Conservation (phyloP, 37 sponge, comb jelly and placozoan genomes). For the Eunapius fragilis region DNA sequence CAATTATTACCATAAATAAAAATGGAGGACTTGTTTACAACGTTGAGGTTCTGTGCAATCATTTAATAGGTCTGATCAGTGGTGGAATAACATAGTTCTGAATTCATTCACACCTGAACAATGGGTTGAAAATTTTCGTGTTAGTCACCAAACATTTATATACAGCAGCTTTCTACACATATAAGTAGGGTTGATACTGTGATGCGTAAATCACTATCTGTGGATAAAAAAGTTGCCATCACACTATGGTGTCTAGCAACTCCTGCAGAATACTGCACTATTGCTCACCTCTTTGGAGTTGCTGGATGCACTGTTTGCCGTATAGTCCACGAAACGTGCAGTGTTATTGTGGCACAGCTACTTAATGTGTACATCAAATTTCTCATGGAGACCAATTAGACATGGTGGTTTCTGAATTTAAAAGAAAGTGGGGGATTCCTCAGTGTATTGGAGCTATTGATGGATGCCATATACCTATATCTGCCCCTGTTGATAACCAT, state of each 20-base stretch:
- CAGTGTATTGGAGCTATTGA: constrained; percentile 50
- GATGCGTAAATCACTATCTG: neutral
- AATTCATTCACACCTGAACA: constrained; percentile 1
- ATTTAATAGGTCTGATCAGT: constrained; percentile 21
- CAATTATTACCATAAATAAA: too few species aligned
- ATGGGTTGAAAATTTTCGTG: constrained; percentile 45
- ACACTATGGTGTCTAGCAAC: constrained; percentile 36
- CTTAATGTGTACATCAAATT: constrained; percentile 14
- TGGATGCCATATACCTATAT: constrained; percentile 40
- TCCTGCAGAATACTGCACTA: constrained; percentile 23
- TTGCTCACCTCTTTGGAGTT: constrained; percentile 49
- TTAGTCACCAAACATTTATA: constrained; percentile 23
- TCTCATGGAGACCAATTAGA: constrained; percentile 1
- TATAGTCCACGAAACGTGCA: constrained; percentile 36
- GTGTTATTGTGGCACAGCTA: constrained; percentile 17
- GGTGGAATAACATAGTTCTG: constrained; percentile 38
- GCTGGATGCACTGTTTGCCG: constrained; percentile 29
- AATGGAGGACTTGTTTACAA: too few species aligned
- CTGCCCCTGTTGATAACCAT: constrained; percentile 23
- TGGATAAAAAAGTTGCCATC: constrained; percentile 31
- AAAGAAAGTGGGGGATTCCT: constrained; percentile 16
- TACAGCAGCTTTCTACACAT: constrained; percentile 12
- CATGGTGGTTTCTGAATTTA: neutral
- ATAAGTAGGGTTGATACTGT: constrained; percentile 21
- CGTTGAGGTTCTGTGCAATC: too few species aligned